Evolutionary conservation across 2,888 invertebrate genomes (phyloP), one percentile per base, ranked within the genome.

Genomic region (Lucinisca nassula): DNA sequence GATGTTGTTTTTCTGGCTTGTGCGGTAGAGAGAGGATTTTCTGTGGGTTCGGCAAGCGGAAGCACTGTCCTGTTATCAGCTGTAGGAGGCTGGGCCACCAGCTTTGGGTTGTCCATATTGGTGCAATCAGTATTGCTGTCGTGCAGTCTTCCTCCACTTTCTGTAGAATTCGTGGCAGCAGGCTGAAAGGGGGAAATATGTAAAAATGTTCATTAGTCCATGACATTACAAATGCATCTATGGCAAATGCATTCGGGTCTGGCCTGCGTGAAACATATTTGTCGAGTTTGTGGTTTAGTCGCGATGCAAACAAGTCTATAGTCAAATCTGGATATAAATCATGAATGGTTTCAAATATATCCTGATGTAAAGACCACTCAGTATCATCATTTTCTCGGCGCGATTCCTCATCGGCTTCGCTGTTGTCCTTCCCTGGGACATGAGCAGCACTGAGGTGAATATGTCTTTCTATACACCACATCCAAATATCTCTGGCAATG

Each of bases 141-240:
- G 61, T 24, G 24, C 27, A 0, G 27, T 78, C 78, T 37, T 38
- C 37, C 27, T 27, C 61, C 37, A 61, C 0, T 38, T 78, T 78
- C 37, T 67, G 61, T 14, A 78, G 30, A 2, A 78, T 30, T 38
- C 27, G 8, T 10, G 38, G 1, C 0, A 78, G 24, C 1, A n/a
- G 14, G 21, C 78, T 78, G 61, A 61, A 78, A 78, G 78, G 78
- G 17, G 78, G 35, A 72, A 35, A 72, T 35, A 35, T 35, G 17
- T 72, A 72, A 21, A 2, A 32, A 38, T 6, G 10, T 24, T 35
- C 21, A 4, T 72, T 4, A 2, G 4, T 8, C 72, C 72, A 70
- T 72, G 45, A 6, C 14, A 79, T 21, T 32, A 72, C 45, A 72
- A 79, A 79, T 1, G 79, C 51, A 79, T 79, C 79, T 14, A 49